phyloP scores from a whole-genome alignment of 2,888 invertebrate genomes.

The Entomobrya proxima region DNA sequence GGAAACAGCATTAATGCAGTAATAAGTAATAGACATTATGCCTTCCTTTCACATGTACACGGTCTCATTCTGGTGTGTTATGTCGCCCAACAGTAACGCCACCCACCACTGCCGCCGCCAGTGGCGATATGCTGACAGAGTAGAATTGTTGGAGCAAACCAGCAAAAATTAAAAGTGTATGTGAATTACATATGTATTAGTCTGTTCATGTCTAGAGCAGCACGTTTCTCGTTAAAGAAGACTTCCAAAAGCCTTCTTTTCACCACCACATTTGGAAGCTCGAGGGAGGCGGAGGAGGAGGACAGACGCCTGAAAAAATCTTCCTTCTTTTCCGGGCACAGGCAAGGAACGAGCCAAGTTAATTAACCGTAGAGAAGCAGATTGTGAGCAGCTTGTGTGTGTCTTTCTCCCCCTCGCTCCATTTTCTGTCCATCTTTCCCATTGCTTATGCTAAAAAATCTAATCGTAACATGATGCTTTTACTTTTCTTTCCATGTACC shows the following conservation, averaged over 20 bases:
- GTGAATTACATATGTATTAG: slow-evolving; percentile 44
- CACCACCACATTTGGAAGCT: neutral
- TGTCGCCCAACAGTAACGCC: neutral
- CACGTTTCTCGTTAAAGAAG: neutral
- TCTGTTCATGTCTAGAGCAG: slow-evolving; percentile 7
- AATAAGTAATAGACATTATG: slow-evolving; percentile 3
- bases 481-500: neutral
- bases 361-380: slow-evolving; percentile 64
- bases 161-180: slow-evolving; percentile 44
- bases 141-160: slow-evolving; percentile 23
- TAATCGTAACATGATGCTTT: neutral
- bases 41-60: slow-evolving; percentile 13
- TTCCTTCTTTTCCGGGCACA: slow-evolving; percentile 36
- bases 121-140: neutral
- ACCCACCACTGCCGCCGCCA: neutral
- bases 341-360: slow-evolving; percentile 54
- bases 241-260: neutral
- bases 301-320: slow-evolving; percentile 41
- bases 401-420: neutral
- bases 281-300: slow-evolving; percentile 31
- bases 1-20: neutral
- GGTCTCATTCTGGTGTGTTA: neutral
- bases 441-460: slow-evolving; percentile 31
- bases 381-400: slow-evolving; percentile 32
- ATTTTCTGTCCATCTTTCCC: slow-evolving; percentile 32